Percentiles rank a stretch among this genome's conserved stretches.
phyloP scores from a whole-genome alignment of 1,140 invertebrate genomes.

The Bactericera cockerelli region DNA sequence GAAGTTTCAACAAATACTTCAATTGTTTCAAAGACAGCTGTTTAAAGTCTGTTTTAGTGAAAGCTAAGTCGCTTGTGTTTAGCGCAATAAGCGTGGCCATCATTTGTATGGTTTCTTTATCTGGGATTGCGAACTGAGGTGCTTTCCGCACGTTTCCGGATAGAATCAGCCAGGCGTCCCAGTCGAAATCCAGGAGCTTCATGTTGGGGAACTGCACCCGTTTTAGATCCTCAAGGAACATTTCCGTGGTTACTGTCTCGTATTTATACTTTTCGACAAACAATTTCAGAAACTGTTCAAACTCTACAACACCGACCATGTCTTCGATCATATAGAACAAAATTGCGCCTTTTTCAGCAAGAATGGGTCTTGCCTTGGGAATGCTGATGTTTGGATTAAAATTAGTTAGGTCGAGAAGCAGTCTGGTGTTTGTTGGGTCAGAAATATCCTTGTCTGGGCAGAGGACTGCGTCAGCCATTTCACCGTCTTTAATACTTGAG shows the following conservation, averaged over 20 bases:
- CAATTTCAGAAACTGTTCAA: background rate
- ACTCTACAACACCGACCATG: background rate
- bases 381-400: slow-evolving; percentile 2
- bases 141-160: background rate
- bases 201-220: background rate
- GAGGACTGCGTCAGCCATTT: background rate
- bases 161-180: background rate
- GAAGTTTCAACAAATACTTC: background rate
- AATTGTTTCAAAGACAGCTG: background rate
- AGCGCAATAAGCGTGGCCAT: background rate
- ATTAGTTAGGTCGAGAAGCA: background rate
- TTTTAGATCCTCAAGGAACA: background rate
- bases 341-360: slow-evolving; percentile 1
- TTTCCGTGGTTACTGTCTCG: background rate
- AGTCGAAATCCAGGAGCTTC: background rate
- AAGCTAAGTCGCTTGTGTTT: background rate
- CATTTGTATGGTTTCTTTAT: background rate
- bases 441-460: background rate
- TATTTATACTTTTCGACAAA: slow-evolving; percentile 1
- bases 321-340: background rate
- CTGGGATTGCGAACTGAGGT: background rate
- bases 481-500: background rate
- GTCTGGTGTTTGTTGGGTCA: background rate
- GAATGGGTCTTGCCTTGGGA: background rate
- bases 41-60: background rate